Percentiles rank a stretch among this genome's conserved stretches.
These are phyloP conservation scores for Trichechus manatus DNA, from an alignment of 2,113 vertebrate species.

Conservation along the genomic window DNA sequence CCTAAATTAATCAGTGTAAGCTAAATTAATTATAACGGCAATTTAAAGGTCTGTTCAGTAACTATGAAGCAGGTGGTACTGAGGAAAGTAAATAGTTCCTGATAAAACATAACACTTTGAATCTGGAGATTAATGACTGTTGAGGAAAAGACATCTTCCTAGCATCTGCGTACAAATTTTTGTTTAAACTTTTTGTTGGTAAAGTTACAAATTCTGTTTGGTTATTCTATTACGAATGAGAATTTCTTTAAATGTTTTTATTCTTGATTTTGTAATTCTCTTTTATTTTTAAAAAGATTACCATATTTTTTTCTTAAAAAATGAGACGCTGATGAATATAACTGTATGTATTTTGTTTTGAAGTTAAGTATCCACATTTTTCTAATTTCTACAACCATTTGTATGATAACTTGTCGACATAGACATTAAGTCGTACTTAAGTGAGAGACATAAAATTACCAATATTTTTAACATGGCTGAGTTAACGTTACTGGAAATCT, in stretches of 20 bases:
- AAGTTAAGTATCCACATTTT: neutral
- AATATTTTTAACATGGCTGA: slow-evolving; percentile 18
- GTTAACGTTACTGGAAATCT: slow-evolving; percentile 59
- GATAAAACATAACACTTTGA: neutral
- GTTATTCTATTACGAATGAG: neutral
- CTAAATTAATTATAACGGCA: neutral
- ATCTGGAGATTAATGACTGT: neutral
- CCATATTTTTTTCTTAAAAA: neutral
- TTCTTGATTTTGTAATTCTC: neutral
- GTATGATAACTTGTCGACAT: neutral
- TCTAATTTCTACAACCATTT: neutral
- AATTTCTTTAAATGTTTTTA: neutral
- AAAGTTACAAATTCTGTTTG: neutral
- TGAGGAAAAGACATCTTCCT: neutral
- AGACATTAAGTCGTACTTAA: slow-evolving; percentile 31
- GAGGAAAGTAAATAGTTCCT: neutral
- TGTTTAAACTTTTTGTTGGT: neutral
- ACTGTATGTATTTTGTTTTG: slow-evolving; percentile 2
- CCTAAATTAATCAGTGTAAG: neutral
- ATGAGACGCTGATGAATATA: neutral
- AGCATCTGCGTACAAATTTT: neutral
- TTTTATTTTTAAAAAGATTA: slow-evolving; percentile 15
- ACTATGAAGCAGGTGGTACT: neutral
- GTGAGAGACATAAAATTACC: slow-evolving; percentile 26
- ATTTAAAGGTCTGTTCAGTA: neutral